phyloP scores from a whole-genome alignment of 2,797 vertebrate species.

The Megalops cyprinoides region DNA sequence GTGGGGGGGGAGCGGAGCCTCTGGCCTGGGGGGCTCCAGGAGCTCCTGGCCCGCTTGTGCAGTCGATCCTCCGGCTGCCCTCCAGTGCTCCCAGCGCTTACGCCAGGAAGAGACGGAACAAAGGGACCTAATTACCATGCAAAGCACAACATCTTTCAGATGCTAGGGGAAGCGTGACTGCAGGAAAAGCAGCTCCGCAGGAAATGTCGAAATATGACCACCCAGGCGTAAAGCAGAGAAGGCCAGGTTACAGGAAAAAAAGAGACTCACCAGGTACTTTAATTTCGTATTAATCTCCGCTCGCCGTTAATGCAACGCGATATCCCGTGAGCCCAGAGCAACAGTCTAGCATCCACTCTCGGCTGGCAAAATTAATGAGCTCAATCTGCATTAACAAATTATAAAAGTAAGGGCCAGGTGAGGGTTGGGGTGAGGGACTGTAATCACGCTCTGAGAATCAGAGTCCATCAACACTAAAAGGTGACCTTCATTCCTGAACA shows the following conservation, averaged over 20 bases:
- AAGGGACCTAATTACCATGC: slow-evolving; percentile 85
- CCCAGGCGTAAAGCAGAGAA: slow-evolving; percentile 73
- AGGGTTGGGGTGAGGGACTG: slow-evolving; percentile 10
- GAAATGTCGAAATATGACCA: slow-evolving; percentile 82
- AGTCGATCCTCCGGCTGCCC: slow-evolving; percentile 26
- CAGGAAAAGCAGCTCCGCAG: slow-evolving; percentile 69
- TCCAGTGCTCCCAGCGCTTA: slow-evolving; percentile 28
- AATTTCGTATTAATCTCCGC: slow-evolving; percentile 47
- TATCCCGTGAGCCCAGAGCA: not conserved
- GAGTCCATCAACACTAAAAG: slow-evolving; percentile 36
- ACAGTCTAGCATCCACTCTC: slow-evolving; percentile 18
- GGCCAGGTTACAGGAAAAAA: slow-evolving; percentile 48
- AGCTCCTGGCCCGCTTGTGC: slow-evolving; percentile 26
- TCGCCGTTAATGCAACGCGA: slow-evolving; percentile 37
- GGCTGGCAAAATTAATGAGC: slow-evolving; percentile 39
- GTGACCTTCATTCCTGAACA: slow-evolving; percentile 35
- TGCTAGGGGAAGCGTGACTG: slow-evolving; percentile 81
- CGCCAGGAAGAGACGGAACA: slow-evolving; percentile 72
- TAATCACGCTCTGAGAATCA: slow-evolving; percentile 21
- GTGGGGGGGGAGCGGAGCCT: not conserved
- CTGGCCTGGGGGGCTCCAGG: not conserved
- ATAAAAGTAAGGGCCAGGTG: slow-evolving; percentile 6
- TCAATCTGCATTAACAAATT: slow-evolving; percentile 42
- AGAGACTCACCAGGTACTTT: slow-evolving; percentile 40
- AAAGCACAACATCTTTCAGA: slow-evolving; percentile 81